phyloP scores from a whole-genome alignment of 2,888 invertebrate genomes.

The Amblyjoppa proteus region DNA sequence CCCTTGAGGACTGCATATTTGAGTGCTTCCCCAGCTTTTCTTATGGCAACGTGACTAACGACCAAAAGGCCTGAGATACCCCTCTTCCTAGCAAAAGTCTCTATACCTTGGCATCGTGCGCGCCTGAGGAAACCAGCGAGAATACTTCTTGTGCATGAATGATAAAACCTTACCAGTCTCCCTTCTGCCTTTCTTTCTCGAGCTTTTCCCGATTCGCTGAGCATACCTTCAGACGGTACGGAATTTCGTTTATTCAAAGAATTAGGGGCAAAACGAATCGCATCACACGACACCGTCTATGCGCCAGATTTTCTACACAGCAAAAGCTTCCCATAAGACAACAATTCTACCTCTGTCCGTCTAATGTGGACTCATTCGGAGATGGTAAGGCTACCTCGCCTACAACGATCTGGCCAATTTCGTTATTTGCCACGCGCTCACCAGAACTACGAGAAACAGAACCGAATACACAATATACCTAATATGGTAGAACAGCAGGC shows the following conservation, averaged over 20 bases:
- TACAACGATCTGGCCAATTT: no score
- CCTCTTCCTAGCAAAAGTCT: conserved; percentile 34
- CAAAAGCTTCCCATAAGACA: not conserved
- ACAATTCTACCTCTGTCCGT: not conserved
- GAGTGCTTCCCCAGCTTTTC: conserved; percentile 67
- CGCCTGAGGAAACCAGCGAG: conserved; percentile 38
- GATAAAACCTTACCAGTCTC: conserved; percentile 47
- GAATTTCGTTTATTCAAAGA: conserved; percentile 15
- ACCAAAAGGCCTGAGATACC: conserved; percentile 64
- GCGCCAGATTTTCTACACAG: not conserved
- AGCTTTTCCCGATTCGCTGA: conserved; percentile 17
- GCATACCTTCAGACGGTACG: not conserved
- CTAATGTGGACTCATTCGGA: no score
- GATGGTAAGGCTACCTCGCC: no score
- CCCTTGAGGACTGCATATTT: conserved; percentile 71
- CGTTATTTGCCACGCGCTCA: not conserved
- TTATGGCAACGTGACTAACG: conserved; percentile 71
- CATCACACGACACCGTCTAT: not conserved
- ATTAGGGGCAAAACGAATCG: not conserved
- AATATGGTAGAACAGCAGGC: not conserved
- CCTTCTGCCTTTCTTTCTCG: conserved; percentile 23
- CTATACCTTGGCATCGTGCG: conserved; percentile 35
- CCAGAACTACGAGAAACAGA: not conserved
- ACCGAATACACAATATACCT: not conserved
- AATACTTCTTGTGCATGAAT: conserved; percentile 52